Conservation (phyloP, 2,888 invertebrate genomes). For the Zelleria hepariella region DNA sequence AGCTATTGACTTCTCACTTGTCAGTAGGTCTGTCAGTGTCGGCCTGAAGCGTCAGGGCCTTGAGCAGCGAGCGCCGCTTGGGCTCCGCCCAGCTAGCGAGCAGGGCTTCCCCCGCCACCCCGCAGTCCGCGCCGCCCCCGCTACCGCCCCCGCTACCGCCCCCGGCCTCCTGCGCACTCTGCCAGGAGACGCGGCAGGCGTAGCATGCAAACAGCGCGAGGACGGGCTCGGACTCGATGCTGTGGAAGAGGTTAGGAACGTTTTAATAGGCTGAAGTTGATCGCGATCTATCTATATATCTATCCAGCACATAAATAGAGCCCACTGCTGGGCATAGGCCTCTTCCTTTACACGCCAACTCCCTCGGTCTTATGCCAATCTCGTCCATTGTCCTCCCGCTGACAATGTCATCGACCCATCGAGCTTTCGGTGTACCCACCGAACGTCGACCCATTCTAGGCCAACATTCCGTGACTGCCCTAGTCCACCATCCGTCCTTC, state of each 20-base stretch:
- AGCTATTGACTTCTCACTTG: conserved; percentile 22
- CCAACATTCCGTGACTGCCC: no score
- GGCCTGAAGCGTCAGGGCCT: conserved; percentile 34
- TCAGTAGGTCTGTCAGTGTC: conserved; percentile 28
- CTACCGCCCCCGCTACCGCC: conserved; percentile 8
- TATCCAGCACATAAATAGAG: no score
- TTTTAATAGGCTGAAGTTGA: background rate
- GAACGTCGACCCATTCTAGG: no score
- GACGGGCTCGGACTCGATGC: conserved; percentile 39
- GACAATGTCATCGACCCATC: no score
- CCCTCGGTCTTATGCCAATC: no score
- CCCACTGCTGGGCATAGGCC: no score
- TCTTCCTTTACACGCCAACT: no score
- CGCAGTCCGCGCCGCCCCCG: conserved; percentile 12
- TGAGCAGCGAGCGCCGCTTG: conserved; percentile 33
- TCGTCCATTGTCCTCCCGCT: no score
- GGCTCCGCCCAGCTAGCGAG: conserved; percentile 33
- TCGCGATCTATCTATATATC: no score
- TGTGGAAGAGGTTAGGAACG: conserved; percentile 15
- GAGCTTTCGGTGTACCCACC: no score
- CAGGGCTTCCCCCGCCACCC: conserved; percentile 17
- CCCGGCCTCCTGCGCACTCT: conserved; percentile 9
- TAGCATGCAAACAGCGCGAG: conserved; percentile 47
- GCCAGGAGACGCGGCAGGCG: conserved; percentile 24
- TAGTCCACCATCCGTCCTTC: no score